phyloP scores from a whole-genome alignment of 2,888 invertebrate genomes.

The Phyllotreta striolata region DNA sequence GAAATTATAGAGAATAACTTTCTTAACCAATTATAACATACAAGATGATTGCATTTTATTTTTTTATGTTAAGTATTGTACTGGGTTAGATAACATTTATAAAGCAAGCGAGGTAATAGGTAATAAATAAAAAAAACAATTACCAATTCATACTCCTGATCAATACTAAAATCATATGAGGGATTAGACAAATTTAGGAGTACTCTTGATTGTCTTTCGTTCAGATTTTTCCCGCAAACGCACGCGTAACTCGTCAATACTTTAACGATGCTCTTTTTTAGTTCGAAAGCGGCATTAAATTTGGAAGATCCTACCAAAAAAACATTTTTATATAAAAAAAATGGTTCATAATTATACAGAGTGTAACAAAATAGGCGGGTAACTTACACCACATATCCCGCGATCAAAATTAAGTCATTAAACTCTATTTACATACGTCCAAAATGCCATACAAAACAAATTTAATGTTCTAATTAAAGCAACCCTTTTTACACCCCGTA shows the following conservation, averaged over 20 bases:
- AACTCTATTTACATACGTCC: too few species aligned
- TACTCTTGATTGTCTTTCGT: constrained; percentile 45
- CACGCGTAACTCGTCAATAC: constrained; percentile 50
- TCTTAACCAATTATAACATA: not conserved
- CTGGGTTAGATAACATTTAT: too few species aligned
- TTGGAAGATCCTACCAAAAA: constrained; percentile 8
- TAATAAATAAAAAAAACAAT: constrained; percentile 14
- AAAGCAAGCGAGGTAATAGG: too few species aligned
- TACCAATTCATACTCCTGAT: constrained; percentile 50
- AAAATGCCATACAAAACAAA: not conserved
- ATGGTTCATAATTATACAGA: too few species aligned
- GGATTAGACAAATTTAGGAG: constrained; percentile 45
- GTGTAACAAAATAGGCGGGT: too few species aligned
- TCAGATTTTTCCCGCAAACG: constrained; percentile 42
- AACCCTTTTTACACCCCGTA: too few species aligned
- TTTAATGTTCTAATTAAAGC: too few species aligned
- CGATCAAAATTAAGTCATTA: too few species aligned
- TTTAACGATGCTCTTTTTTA: constrained; percentile 41
- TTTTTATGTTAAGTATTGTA: too few species aligned
- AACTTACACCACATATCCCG: too few species aligned
- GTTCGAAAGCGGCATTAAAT: constrained; percentile 35
- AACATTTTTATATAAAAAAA: not conserved
- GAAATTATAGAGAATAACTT: constrained; percentile 15
- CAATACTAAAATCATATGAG: constrained; percentile 45
- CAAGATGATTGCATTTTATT: not conserved